These are phyloP conservation scores for Musca domestica DNA, from an alignment of 1,140 invertebrate species.

Conservation along the genomic window DNA sequence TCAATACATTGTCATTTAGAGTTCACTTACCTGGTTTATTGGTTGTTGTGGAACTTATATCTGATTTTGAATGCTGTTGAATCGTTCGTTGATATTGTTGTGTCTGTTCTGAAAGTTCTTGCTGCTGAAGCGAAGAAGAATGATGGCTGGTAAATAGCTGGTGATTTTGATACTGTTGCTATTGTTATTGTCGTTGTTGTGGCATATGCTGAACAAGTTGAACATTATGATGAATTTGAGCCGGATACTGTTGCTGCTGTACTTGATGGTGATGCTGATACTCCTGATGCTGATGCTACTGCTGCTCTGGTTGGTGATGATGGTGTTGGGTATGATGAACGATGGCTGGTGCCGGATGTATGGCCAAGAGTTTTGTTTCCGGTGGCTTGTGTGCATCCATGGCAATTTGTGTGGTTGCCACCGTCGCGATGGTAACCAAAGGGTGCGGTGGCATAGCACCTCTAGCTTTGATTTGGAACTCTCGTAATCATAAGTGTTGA, in stretches of 20 bases:
- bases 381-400: conserved; percentile 54
- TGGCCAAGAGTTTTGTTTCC: conserved; percentile 52
- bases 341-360: conserved; percentile 50
- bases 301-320: conserved; percentile 29
- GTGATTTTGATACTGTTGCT: conserved; percentile 3
- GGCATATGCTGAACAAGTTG: conserved; percentile 41
- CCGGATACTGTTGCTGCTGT: conserved; percentile 37
- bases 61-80: conserved; percentile 5
- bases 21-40: conserved; percentile 19
- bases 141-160: neutral
- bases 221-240: conserved; percentile 49
- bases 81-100: neutral
- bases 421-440: conserved; percentile 42
- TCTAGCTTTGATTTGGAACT: conserved; percentile 47
- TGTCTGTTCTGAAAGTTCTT: neutral
- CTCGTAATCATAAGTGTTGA: conserved; percentile 54
- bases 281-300: conserved; percentile 33
- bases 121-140: neutral
- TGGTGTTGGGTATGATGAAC: conserved; percentile 38
- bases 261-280: conserved; percentile 27
- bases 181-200: conserved; percentile 5
- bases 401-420: conserved; percentile 48
- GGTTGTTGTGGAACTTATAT: neutral
- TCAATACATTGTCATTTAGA: too few relatives aligned
- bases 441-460: conserved; percentile 41